Conservation (phyloP, 2,888 invertebrate species). For the Aphidoletes aphidimyza region DNA sequence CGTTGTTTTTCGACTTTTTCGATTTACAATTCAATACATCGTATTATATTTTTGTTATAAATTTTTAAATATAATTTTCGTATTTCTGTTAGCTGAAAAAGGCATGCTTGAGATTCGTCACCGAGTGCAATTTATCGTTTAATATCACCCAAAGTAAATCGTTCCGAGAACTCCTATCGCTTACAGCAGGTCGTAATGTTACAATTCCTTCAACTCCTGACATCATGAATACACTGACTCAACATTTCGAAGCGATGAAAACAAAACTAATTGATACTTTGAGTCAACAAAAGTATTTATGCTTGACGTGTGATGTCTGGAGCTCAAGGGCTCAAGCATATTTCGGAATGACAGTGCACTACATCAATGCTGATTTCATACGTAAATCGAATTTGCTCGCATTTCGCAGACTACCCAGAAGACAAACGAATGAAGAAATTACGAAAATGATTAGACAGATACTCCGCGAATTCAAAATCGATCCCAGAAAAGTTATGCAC, state of each 20-base stretch:
- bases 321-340: background rate
- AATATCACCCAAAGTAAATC: background rate
- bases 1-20: too few relatives aligned
- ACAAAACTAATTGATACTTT: background rate
- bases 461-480: background rate
- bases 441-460: background rate
- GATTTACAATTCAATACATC: too few relatives aligned
- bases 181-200: background rate
- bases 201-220: background rate
- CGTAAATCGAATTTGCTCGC: background rate
- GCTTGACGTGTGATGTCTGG: background rate
- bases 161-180: background rate
- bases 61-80: too few relatives aligned
- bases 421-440: background rate
- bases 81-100: background rate
- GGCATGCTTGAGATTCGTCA: background rate
- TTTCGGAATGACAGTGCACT: background rate
- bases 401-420: background rate
- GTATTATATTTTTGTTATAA: background rate
- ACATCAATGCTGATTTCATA: background rate
- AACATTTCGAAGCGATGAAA: background rate
- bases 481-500: background rate
- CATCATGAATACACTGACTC: background rate
- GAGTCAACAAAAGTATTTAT: background rate
- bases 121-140: background rate